Base-by-base conservation (phyloP, 2,888 invertebrate genomes). In the Aphodius sticticus region DNA sequence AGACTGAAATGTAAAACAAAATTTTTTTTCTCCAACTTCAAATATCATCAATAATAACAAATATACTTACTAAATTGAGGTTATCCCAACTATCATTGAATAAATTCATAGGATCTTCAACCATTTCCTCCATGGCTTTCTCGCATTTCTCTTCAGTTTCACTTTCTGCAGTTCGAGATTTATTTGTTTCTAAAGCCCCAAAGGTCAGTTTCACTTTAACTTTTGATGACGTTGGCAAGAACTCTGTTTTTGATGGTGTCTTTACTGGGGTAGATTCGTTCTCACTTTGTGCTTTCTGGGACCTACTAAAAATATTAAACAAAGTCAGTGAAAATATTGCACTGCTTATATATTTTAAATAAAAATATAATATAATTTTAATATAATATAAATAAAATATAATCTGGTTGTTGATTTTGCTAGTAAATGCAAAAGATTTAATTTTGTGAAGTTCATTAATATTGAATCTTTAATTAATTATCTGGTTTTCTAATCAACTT, bases 261-360 rank as follows among this genome's bases (percentile, higher is more conserved):
- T 85, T 86, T 36, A 82, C 83, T 6, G 88, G 88, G 5, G 87
- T 88, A 53, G 78, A 85, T 84, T 88, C 88, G 82, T 87, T 87
- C 26, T 81, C 26, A 16, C 76, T 78, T 81, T 87, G 86, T n/a
- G 84, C 84, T 77, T 85, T 82, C 6, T 82, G 69, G n/a, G 86
- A 85, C 78, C 85, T 86, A 80, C 15, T 70, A n/a, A 70, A 70
- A 7, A 84, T 82, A 35, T 71, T 71, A 70, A 53, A 9, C 7
- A 53, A 77, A 37, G 37, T 53, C 36, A 70, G 15, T 70, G 14
- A n/a, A 69, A 14, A 75, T 37, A 36, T n/a, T n/a, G n/a, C n/a
- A n/a, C n/a, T n/a, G n/a, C n/a, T n/a, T n/a, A 16, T 16, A 35
- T 5, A 38, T 36, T 2, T n/a, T n/a, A n/a, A n/a, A n/a, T n/a